Evolutionary conservation across 2,797 vertebrate species (phyloP).

Genomic region (Crocodylus rhombifer): DNA sequence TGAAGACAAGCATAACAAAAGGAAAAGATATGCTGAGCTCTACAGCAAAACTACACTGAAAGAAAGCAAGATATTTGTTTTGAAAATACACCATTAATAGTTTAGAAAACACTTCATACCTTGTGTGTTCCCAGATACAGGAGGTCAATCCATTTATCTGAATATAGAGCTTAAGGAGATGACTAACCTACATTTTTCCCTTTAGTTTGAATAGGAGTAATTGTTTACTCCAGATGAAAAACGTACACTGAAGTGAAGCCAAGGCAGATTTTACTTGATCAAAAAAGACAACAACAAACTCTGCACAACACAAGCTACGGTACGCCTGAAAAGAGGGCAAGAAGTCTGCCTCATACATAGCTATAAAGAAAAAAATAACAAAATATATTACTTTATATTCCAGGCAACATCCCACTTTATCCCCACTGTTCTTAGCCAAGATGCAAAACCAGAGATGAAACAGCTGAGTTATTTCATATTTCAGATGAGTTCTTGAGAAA

Average conservation of each 20-base stretch:
- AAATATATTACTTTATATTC: neutral
- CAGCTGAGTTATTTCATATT: neutral
- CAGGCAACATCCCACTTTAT: neutral
- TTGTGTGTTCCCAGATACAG: neutral
- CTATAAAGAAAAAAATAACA: fast-evolving
- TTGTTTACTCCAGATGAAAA: neutral
- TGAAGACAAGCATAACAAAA: neutral
- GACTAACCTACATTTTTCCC: neutral
- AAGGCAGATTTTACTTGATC: neutral
- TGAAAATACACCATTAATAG: neutral
- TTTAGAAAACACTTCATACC: neutral
- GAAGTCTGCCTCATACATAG: neutral
- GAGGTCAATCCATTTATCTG: neutral
- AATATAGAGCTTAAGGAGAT: neutral
- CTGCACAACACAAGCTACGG: neutral
- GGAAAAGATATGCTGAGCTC: neutral
- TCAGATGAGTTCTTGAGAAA: constrained; percentile 35
- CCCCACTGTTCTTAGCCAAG: neutral
- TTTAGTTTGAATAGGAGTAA: fast-evolving
- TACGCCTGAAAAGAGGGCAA: fast-evolving
- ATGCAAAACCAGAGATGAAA: neutral
- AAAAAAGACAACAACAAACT: neutral
- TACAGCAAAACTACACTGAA: neutral
- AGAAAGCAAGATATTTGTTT: fast-evolving
- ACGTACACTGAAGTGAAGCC: fast-evolving